Evolutionary conservation across 2,888 invertebrate species (phyloP), one percentile per base, ranked within the genome.

Genomic region (Drosophila acutilabella): DNA sequence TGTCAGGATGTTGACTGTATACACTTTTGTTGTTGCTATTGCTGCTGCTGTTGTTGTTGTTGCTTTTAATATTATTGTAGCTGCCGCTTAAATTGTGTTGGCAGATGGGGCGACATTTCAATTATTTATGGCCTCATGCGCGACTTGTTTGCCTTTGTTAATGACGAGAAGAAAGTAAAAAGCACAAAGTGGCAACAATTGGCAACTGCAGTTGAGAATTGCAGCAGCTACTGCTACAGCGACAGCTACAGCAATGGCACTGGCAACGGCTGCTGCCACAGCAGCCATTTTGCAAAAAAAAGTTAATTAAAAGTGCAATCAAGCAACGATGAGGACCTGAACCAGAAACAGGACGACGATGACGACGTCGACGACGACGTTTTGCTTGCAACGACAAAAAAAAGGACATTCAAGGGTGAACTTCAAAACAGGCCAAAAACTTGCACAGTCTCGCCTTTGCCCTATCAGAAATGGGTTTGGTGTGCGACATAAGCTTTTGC

Each of bases 281-380:
- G 52, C 56, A 57, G 64, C 60, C 66, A 62, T 58, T 56, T 71
- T 45, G 33, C 71, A 75, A 30, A 88, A 87, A 86, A 88, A 88
- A 84, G 86, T 88, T 88, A 89, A 88, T 88, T 88, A 89, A 88
- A 88, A 88, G 88, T 79, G 89, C 89, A 88, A 88, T 82, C 82
- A 88, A 75, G 86, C 86, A 75, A 68, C 68, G 69, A 64, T 70
- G 59, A 56, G 64, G 50, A 65, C 50, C 74, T 57, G 60, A 30
- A 61, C 50, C 58, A 53, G 62, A 40, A 20, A 30, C 48, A 66
- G 62, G 18, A 26, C 38, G 38, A 23, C 11, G 60, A 45, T n/a
- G 58, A 64, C 65, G 54, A 54, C 18, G 36, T 51, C 48, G 48
- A 36, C 65, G 45, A 45, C 11, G 72, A 70, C 70, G 81, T 84